Percentiles rank a stretch among this genome's conserved stretches.
phyloP scores from a whole-genome alignment of 2,888 invertebrate genomes.

The Ormyrus labotus region DNA sequence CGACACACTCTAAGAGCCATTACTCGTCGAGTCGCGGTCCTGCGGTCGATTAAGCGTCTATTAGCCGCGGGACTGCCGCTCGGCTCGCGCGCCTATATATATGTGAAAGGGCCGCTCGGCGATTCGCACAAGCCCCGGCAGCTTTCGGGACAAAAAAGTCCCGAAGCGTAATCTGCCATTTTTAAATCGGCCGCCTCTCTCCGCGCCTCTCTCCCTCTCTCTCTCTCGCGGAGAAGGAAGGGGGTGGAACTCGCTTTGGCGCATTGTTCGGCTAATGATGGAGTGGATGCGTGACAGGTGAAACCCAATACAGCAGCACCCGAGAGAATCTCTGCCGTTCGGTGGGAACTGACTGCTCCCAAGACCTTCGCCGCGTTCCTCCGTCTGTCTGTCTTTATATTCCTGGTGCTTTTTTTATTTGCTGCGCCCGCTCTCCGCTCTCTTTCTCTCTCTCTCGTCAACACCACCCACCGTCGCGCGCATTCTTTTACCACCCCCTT shows the following conservation, averaged over 20 bases:
- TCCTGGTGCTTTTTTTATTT: too few relatives aligned
- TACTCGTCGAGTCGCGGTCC: slow-evolving; percentile 14
- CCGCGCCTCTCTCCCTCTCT: too few relatives aligned
- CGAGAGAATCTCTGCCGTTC: slow-evolving; percentile 55
- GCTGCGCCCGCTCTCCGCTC: too few relatives aligned
- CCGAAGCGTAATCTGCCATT: slow-evolving; percentile 65
- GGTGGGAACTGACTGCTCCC: slow-evolving; percentile 64
- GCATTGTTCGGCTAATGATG: slow-evolving; percentile 73
- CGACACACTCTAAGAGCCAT: slow-evolving; percentile 7
- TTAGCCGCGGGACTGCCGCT: slow-evolving; percentile 3
- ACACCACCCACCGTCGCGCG: slow-evolving; percentile 51
- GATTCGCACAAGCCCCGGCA: slow-evolving; percentile 61
- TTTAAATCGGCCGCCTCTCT: slow-evolving; percentile 57
- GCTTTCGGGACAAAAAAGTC: slow-evolving; percentile 46
- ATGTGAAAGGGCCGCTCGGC: slow-evolving; percentile 51
- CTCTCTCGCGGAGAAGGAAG: too few relatives aligned
- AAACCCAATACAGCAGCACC: slow-evolving; percentile 69
- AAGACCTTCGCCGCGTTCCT: slow-evolving; percentile 61
- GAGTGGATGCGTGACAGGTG: slow-evolving; percentile 74
- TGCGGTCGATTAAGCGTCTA: slow-evolving; percentile 12
- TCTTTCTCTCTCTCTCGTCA: neutral
- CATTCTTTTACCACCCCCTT: slow-evolving; percentile 25
- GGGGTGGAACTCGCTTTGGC: slow-evolving; percentile 64
- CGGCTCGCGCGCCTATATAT: neutral
- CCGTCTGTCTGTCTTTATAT: too few relatives aligned